These are phyloP conservation scores for Elymnias hypermnestra DNA, from an alignment of 1,140 invertebrate genomes.

Conservation along the genomic window DNA sequence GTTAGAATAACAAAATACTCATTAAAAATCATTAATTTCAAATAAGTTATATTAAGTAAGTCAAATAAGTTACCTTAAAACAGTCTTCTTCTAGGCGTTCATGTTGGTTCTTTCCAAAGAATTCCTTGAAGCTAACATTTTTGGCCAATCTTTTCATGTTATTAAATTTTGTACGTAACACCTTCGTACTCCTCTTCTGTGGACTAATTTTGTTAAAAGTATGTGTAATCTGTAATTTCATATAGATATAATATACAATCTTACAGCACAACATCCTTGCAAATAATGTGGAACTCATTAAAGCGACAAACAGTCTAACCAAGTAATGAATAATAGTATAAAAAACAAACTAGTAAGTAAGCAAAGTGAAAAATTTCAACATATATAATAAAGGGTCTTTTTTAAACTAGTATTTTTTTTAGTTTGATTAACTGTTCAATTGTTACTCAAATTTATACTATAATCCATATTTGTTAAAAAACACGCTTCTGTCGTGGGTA, in stretches of 20 bases:
- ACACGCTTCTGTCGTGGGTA: too few relatives aligned
- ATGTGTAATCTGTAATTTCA: slow-evolving; percentile 24
- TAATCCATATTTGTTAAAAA: too few relatives aligned
- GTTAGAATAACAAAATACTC: neutral
- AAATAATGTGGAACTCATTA: too few relatives aligned
- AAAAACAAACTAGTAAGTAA: neutral
- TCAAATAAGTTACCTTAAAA: slow-evolving; percentile 16
- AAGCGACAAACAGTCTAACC: too few relatives aligned
- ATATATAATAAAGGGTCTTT: neutral
- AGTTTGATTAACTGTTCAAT: too few relatives aligned
- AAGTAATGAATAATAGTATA: neutral
- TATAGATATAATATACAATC: too few relatives aligned
- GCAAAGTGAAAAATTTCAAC: too few relatives aligned
- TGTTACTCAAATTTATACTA: too few relatives aligned
- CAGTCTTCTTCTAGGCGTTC: slow-evolving; percentile 26
- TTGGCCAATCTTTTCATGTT: slow-evolving; percentile 48
- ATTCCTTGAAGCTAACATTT: slow-evolving; percentile 25
- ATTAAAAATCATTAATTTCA: neutral
- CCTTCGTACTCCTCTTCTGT: slow-evolving; percentile 39
- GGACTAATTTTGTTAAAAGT: slow-evolving; percentile 47
- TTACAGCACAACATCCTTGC: too few relatives aligned
- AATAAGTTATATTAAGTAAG: too few relatives aligned
- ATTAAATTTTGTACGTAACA: slow-evolving; percentile 46
- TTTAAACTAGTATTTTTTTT: too few relatives aligned
- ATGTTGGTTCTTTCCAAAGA: slow-evolving; percentile 22